Evolutionary conservation across 2,113 vertebrate genomes (phyloP), one percentile per base, ranked within the genome.

Genomic region (Xyrauchen texanus): DNA sequence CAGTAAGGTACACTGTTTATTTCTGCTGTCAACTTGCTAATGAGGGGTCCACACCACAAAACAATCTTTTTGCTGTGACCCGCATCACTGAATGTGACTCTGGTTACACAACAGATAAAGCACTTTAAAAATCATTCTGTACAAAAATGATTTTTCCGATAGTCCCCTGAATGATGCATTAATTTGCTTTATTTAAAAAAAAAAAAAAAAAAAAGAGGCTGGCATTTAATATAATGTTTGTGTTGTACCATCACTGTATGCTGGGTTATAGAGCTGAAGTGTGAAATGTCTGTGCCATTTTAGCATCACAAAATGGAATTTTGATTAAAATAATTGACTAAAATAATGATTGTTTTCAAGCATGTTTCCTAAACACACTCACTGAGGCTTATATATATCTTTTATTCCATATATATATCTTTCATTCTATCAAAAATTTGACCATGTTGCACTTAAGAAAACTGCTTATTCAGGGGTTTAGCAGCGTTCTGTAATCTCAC

Each of bases 11-110:
- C 65, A 81, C 77, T 85, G 83, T 85, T 85, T 85, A 82, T 87
- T 85, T 85, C 82, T 82, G 82, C 82, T 61, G 80, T 74, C 82
- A 85, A 82, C 82, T 76, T 82, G 66, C 79, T 87, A 85, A 85
- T 78, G 84, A 82, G 82, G 78, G 84, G 84, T 85, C 84, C 53
- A 71, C 68, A 46, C 86, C 82, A 61, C 80, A 82, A 77, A 79
- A 82, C 68, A 71, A 84, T 81, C 70, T 69, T 52, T 68, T 79
- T 47, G 57, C 79, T 52, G 76, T 57, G 77, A 69, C 77, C 85
- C 69, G 46, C 79, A 74, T 81, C 81, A 76, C 81, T 79, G 79
- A 83, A 82, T 74, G 77, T 73, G 83, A 66, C 72, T 68, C 81
- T 80, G 78, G 77, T 83, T 85, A 82, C 76, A 82, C 82, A 82